These are phyloP conservation scores for Lepidochrysops patricia DNA, from an alignment of 2,888 invertebrate genomes.

Conservation along the genomic window DNA sequence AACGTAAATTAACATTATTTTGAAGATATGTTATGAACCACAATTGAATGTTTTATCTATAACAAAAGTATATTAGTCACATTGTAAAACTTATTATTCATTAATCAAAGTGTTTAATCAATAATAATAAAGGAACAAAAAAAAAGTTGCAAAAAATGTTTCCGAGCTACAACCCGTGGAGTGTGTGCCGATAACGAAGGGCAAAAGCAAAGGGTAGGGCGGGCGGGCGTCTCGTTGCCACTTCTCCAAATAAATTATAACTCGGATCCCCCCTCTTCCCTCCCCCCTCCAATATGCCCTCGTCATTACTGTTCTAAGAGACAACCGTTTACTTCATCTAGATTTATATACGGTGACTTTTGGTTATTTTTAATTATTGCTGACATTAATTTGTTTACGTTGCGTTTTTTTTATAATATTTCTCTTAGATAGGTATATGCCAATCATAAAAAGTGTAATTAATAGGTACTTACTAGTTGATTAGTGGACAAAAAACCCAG, in stretches of 20 bases:
- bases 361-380: not conserved
- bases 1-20: too few species aligned
- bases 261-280: constrained; percentile 56
- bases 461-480: too few species aligned
- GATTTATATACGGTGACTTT: not conserved
- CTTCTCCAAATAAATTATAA: constrained; percentile 77
- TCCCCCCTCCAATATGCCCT: constrained; percentile 37
- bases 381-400: not conserved
- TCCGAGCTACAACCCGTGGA: constrained; percentile 51
- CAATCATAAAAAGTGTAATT: not conserved
- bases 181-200: constrained; percentile 65
- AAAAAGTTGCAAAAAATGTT: constrained; percentile 18
- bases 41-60: too few species aligned
- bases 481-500: too few species aligned
- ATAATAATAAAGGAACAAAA: not conserved
- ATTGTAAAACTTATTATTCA: not conserved
- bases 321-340: constrained; percentile 20
- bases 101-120: not conserved
- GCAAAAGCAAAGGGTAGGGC: constrained; percentile 75
- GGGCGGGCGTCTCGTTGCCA: constrained; percentile 66
- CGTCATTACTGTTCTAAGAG: constrained; percentile 48
- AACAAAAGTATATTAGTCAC: too few species aligned
- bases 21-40: too few species aligned
- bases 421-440: not conserved
- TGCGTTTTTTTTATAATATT: not conserved